These are phyloP conservation scores for Pyrgilauda ruficollis DNA, from an alignment of 2,113 vertebrate species.

Conservation along the genomic window DNA sequence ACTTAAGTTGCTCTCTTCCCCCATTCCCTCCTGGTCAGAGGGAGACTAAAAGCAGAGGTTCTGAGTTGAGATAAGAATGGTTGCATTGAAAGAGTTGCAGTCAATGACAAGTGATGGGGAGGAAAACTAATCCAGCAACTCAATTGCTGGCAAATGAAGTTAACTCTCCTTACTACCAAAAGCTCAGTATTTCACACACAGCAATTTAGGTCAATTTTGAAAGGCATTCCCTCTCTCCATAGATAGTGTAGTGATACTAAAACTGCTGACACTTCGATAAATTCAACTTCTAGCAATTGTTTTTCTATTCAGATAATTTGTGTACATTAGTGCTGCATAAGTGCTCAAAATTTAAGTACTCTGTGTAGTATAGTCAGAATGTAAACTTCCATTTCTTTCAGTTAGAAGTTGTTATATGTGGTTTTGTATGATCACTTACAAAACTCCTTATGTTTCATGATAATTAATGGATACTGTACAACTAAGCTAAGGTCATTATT, in stretches of 20 bases:
- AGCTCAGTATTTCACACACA: not conserved
- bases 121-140: not conserved
- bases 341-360: not conserved
- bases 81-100: not conserved
- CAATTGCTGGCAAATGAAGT: not conserved
- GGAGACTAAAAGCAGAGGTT: not conserved
- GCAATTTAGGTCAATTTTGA: not conserved
- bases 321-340: not conserved
- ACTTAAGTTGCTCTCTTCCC: not conserved
- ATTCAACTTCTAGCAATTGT: not conserved
- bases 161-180: not conserved
- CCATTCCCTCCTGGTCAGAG: not conserved
- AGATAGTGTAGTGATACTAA: not conserved
- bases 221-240: not conserved
- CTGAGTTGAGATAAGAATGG: not conserved
- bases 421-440: not conserved
- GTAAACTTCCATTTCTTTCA: not conserved
- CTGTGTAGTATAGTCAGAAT: not conserved
- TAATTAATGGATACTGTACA: not conserved
- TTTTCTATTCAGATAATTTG: not conserved
- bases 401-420: not conserved
- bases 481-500: not conserved
- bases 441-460: not conserved
- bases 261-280: not conserved
- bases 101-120: not conserved